These are phyloP conservation scores for Drosophila phalerata DNA, from an alignment of 2,888 invertebrate species.

Conservation along the genomic window DNA sequence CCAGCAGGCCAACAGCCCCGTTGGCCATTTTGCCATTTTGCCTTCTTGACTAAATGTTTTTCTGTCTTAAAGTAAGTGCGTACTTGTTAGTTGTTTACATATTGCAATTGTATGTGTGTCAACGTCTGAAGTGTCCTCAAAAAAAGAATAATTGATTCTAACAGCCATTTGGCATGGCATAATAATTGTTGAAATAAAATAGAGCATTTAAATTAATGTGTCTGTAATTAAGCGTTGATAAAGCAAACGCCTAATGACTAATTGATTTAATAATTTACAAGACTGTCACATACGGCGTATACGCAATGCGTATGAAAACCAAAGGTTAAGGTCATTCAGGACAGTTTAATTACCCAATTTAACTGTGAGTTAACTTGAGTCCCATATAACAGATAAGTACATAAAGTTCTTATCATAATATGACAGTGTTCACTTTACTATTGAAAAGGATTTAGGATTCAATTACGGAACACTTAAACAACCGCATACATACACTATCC, in stretches of 20 bases:
- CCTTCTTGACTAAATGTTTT: neutral
- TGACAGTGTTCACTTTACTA: neutral
- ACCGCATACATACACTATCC: neutral
- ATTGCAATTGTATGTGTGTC: neutral
- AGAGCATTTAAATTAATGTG: slow-evolving; percentile 25
- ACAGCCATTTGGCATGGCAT: slow-evolving; percentile 20
- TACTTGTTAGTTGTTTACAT: slow-evolving; percentile 12
- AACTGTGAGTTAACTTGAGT: neutral
- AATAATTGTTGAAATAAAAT: slow-evolving; percentile 11
- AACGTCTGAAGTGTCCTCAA: neutral
- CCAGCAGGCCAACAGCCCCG: neutral
- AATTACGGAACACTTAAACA: slow-evolving; percentile 4
- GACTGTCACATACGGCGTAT: slow-evolving; percentile 20
- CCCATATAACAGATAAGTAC: neutral
- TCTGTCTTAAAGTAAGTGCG: neutral
- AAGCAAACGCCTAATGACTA: slow-evolving; percentile 29
- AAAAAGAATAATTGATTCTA: slow-evolving; percentile 34
- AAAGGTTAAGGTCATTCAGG: slow-evolving; percentile 2
- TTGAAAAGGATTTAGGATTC: slow-evolving; percentile 4
- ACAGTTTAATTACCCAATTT: neutral
- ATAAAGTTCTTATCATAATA: neutral
- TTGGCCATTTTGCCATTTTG: neutral
- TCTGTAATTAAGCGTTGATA: slow-evolving; percentile 38
- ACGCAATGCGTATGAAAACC: neutral
- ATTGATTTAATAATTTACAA: slow-evolving; percentile 31